These are phyloP conservation scores for Plemyria rubiginata DNA, from an alignment of 2,888 invertebrate species.

Conservation along the genomic window DNA sequence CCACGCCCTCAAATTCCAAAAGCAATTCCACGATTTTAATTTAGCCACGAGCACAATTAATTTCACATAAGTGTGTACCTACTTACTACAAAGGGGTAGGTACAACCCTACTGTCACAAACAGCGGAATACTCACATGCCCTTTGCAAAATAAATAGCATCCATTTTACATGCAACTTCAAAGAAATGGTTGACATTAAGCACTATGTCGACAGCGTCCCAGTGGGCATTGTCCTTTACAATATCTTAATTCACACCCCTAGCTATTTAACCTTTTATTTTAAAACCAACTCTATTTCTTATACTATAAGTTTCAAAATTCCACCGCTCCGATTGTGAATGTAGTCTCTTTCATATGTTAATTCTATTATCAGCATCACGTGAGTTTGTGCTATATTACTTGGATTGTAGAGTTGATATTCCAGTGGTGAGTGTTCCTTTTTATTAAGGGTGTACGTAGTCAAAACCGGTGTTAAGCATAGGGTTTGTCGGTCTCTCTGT, in stretches of 20 bases:
- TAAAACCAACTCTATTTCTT: constrained; percentile 44
- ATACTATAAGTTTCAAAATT: constrained; percentile 42
- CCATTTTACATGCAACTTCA: constrained; percentile 68
- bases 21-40: constrained; percentile 8
- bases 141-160: constrained; percentile 48
- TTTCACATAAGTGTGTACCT: constrained; percentile 25
- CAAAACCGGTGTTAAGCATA: constrained; percentile 67
- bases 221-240: constrained; percentile 61
- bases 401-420: constrained; percentile 45
- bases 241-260: constrained; percentile 83
- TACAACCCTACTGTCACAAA: constrained; percentile 19
- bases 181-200: constrained; percentile 79
- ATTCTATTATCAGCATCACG: constrained; percentile 49
- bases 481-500: constrained; percentile 74
- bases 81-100: constrained; percentile 29
- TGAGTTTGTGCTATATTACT: constrained; percentile 47
- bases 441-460: constrained; percentile 69
- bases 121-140: constrained; percentile 38
- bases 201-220: constrained; percentile 58
- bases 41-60: constrained; percentile 24
- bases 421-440: constrained; percentile 29
- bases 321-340: constrained; percentile 12
- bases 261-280: constrained; percentile 47
- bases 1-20: not conserved
- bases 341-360: constrained; percentile 65